Base-by-base conservation (phyloP, 1,140 invertebrate species). In the Venustaconcha ellipsiformis region DNA sequence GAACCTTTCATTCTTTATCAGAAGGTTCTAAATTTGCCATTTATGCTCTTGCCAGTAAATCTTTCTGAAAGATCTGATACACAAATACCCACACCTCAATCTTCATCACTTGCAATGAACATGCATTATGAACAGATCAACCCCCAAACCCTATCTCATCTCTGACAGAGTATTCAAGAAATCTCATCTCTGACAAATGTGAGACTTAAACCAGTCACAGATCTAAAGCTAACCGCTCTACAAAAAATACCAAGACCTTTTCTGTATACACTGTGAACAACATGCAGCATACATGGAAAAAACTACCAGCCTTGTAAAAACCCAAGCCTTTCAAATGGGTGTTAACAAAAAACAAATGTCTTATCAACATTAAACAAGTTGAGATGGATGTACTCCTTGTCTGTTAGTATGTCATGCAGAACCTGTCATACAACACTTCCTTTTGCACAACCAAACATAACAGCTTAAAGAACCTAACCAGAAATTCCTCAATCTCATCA, bases 331-430 rank as follows among this genome's bases (percentile, higher is more conserved):
- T 82, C 70, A 81, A 17, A 48, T 77, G 66, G 30, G 82, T 70
- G 83, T 84, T 82, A 14, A 87, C 14, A 26, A 69, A 55, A 20
- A 62, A 71, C 60, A 5, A 86, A 72, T 20, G 73, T 83, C 70
- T 87, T 87, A 66, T 82, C 86, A 0, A 86, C 79, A 57, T 77
- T 78, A 81, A 20, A 82, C n/a, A 26, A 83, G 37, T 57, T 69
- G 62, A 65, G 68, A 70, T 18, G 75, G 26, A 65, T 62, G 63
- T 14, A 78, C 18, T 58, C 74, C 18, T 67, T 23, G 78, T 20
- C 37, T 71, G 4, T 57, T 55, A 80, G n/a, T 58, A 72, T 74
- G 66, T 74, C 5, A 18, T 71, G n/a, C 48, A 78, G 73, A 63
- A 23, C n/a, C 8, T 74, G 12, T 15, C 18, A 2, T 37, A 76